These are phyloP conservation scores for Drosophila greeni DNA, from an alignment of 2,888 invertebrate species.

Conservation along the genomic window DNA sequence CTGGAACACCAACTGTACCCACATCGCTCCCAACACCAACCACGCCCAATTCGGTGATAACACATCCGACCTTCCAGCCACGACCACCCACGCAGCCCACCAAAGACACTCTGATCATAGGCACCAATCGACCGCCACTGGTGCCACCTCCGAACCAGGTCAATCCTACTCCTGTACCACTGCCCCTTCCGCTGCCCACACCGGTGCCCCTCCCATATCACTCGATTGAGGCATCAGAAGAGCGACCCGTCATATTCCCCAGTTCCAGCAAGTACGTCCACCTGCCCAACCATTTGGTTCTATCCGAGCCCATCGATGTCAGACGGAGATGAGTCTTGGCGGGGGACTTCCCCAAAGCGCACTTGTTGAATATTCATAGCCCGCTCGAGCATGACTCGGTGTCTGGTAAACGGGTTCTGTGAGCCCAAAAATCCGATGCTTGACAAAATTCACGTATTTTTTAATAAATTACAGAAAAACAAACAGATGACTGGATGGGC, in stretches of 20 bases:
- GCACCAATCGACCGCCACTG: conserved; percentile 51
- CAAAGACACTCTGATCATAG: conserved; percentile 44
- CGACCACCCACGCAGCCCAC: conserved; percentile 22
- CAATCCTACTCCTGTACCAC: conserved; percentile 1
- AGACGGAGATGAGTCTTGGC: conserved; percentile 42
- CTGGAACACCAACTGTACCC: conserved; percentile 1
- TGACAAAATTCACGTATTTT: conserved; percentile 12
- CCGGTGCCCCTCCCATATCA: conserved; percentile 6
- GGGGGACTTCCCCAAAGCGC: conserved; percentile 3
- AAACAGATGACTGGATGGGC: conserved; percentile 4
- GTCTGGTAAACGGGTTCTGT: conserved; percentile 51
- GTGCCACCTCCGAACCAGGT: conserved; percentile 21
- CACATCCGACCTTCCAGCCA: conserved; percentile 25
- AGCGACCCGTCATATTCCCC: conserved; percentile 53
- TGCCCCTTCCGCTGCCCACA: conserved; percentile 2
- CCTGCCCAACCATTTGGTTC: conserved; percentile 16
- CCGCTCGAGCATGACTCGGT: conserved; percentile 29
- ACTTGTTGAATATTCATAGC: conserved; percentile 29
- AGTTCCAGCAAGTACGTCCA: conserved; percentile 42
- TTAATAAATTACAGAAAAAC: conserved; percentile 33
- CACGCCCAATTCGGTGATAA: conserved; percentile 13
- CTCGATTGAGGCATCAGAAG: conserved; percentile 28
- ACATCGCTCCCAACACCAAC: neutral
- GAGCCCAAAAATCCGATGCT: conserved; percentile 3
- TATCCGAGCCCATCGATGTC: conserved; percentile 45